These are phyloP conservation scores for Torymus tubicola DNA, from an alignment of 2,888 invertebrate genomes.

Conservation along the genomic window DNA sequence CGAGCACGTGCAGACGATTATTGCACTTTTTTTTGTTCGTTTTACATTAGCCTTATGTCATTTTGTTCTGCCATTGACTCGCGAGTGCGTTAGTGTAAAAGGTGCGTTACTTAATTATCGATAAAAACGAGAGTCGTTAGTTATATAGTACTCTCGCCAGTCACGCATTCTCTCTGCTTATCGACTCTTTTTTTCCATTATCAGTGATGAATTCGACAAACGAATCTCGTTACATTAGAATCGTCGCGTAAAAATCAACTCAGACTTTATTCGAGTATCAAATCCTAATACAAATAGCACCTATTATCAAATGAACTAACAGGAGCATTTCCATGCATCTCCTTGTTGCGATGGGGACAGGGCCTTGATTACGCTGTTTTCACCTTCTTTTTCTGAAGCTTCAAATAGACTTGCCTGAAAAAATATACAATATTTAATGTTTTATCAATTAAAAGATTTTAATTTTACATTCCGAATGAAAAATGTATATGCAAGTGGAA, in stretches of 20 bases:
- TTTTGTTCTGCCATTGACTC: neutral
- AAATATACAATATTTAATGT: constrained; percentile 4
- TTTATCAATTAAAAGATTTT: too few species aligned
- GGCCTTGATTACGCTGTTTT: constrained; percentile 69
- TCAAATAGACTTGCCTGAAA: constrained; percentile 71
- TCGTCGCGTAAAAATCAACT: constrained; percentile 22
- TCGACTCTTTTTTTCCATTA: neutral
- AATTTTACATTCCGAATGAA: too few species aligned
- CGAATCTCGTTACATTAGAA: constrained; percentile 18
- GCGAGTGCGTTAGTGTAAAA: constrained; percentile 37
- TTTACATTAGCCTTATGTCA: neutral
- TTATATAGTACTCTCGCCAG: constrained; percentile 10
- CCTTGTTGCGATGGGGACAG: constrained; percentile 69
- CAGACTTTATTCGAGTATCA: constrained; percentile 27
- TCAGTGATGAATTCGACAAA: constrained; percentile 16
- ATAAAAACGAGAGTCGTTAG: constrained; percentile 31
- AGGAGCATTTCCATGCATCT: constrained; percentile 70
- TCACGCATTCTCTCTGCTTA: constrained; percentile 20
- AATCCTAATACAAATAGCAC: constrained; percentile 20
- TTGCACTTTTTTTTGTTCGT: constrained; percentile 35
- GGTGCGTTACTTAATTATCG: constrained; percentile 25
- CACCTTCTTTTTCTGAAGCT: constrained; percentile 69
- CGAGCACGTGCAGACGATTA: constrained; percentile 14
- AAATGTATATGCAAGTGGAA: too few species aligned
- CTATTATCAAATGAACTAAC: constrained; percentile 40